Conservation (phyloP, 2,113 vertebrate genomes). For the Sminthopsis crassicaudata region DNA sequence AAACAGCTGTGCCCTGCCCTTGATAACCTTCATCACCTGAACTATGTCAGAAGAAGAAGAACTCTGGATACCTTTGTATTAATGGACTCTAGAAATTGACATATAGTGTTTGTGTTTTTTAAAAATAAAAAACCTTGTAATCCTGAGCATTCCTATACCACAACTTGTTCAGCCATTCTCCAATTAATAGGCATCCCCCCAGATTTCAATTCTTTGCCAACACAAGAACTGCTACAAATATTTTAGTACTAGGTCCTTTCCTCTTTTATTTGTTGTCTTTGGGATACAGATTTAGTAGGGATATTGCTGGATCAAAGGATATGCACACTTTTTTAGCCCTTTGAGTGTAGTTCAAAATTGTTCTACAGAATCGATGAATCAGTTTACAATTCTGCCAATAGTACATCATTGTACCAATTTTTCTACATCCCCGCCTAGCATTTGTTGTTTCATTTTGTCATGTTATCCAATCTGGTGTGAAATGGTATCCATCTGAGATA, state of each 20-base stretch:
- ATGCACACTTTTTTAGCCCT: not conserved
- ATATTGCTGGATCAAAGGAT: not conserved
- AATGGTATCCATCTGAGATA: not conserved
- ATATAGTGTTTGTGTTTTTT: constrained; percentile 65
- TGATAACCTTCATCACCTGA: constrained; percentile 63
- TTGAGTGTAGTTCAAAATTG: not conserved
- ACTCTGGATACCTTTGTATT: constrained; percentile 62
- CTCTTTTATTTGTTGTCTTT: not conserved
- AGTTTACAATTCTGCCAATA: not conserved
- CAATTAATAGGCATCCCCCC: not conserved
- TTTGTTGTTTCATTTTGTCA: not conserved
- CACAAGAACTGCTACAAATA: not conserved
- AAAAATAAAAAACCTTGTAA: constrained; percentile 23
- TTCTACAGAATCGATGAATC: not conserved
- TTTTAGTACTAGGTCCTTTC: not conserved
- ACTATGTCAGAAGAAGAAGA: constrained; percentile 49
- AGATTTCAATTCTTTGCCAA: not conserved
- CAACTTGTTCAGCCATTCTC: not conserved
- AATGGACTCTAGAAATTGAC: constrained; percentile 76
- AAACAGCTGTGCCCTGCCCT: constrained; percentile 68
- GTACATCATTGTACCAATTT: not conserved
- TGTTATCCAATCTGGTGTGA: not conserved
- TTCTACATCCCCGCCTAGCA: not conserved
- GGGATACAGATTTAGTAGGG: not conserved
- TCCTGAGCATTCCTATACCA: not conserved